phyloP scores from a whole-genome alignment of 2,888 invertebrate species.

The Drosophila stalkeri region DNA sequence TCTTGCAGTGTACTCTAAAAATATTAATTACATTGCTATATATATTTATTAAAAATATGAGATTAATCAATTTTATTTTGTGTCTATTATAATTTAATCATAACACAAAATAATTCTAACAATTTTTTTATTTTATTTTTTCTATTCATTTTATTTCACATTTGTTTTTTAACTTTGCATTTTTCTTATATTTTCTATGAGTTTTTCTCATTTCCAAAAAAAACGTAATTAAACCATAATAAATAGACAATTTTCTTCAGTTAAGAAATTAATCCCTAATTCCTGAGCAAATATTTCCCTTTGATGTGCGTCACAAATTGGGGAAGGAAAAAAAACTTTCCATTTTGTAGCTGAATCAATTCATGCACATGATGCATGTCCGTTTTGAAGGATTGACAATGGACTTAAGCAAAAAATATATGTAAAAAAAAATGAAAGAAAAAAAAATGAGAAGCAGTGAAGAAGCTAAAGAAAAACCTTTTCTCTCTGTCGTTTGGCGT shows the following conservation, averaged over 20 bases:
- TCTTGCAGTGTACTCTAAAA: background rate
- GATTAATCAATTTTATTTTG: background rate
- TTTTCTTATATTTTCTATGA: no score
- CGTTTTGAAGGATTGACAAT: constrained; percentile 45
- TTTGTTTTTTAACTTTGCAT: no score
- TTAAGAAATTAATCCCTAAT: background rate
- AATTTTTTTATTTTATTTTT: no score
- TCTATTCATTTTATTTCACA: no score
- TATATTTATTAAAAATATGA: background rate
- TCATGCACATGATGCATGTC: constrained; percentile 38
- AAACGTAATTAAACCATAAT: background rate
- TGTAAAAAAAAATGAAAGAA: background rate
- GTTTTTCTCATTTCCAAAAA: no score
- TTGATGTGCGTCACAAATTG: constrained; percentile 6
- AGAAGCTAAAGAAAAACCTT: constrained; percentile 16
- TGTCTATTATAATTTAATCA: no score
- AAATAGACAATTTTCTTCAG: no score
- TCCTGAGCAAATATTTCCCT: background rate
- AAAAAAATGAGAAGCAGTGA: background rate
- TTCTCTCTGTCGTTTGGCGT: constrained; percentile 41
- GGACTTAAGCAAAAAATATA: constrained; percentile 27
- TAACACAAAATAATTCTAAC: no score
- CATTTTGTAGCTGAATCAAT: constrained; percentile 22
- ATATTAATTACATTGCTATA: background rate
- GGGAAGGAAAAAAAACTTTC: background rate